A percentile compares a stretch with the other conserved stretches of the same genome.
Evolutionary conservation across 2,113 vertebrate genomes (phyloP).

Genomic region (Proteles cristata): DNA sequence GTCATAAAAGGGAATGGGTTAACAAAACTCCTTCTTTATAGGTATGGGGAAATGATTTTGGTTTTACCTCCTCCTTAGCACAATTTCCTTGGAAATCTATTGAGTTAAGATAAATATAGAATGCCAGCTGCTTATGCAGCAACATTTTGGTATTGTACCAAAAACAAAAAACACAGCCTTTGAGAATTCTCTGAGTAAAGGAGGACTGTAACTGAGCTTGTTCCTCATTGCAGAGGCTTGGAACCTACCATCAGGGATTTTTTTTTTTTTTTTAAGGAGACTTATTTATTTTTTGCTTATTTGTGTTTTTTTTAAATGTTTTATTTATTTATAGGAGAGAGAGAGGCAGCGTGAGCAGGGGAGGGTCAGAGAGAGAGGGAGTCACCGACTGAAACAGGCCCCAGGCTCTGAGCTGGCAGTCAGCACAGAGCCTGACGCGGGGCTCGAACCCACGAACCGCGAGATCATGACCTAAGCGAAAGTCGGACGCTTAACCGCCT

Average conservation of each 20-base stretch:
- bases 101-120: not conserved
- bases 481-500: no score
- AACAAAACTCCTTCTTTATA: not conserved
- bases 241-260: not conserved
- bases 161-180: not conserved
- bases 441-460: no score
- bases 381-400: no score
- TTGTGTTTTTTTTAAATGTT: no score
- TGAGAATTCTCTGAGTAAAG: not conserved
- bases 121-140: not conserved
- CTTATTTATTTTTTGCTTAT: no score
- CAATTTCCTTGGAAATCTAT: not conserved
- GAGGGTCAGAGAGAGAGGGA: no score
- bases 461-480: no score
- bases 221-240: not conserved
- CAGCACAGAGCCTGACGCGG: no score
- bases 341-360: no score
- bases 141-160: not conserved
- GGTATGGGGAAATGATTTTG: not conserved
- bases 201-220: not conserved
- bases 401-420: no score
- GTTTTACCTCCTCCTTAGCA: conserved; percentile 13
- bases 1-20: not conserved
- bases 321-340: no score
- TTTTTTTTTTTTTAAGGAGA: not conserved